Evolutionary conservation across 1,140 invertebrate species (phyloP).

Genomic region (Microplitis demolitor): DNA sequence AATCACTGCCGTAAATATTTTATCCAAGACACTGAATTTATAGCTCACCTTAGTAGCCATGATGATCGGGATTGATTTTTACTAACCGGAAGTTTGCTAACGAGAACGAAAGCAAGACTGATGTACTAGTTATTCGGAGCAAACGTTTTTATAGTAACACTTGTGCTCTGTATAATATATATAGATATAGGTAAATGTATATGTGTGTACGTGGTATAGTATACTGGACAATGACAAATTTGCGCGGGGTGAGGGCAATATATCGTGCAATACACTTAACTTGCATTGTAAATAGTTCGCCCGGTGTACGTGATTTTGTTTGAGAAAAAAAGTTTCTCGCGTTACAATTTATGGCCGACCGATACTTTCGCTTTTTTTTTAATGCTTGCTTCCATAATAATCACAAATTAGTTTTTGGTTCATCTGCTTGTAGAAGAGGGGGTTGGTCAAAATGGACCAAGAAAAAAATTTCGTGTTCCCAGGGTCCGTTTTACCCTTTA

Average conservation of each 20-base stretch:
- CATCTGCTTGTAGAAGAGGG: too few species aligned
- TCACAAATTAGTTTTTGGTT: background rate
- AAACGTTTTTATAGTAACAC: slow-evolving; percentile 57
- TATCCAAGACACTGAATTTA: background rate
- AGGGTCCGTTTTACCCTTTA: too few species aligned
- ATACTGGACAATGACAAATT: slow-evolving; percentile 9
- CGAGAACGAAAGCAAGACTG: slow-evolving; percentile 46
- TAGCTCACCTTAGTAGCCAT: slow-evolving; percentile 53
- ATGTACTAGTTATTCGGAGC: slow-evolving; percentile 42
- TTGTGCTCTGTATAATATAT: too few species aligned
- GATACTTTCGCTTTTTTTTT: slow-evolving; percentile 18
- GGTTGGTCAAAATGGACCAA: too few species aligned
- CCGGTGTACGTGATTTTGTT: slow-evolving; percentile 48
- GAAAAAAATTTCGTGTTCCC: too few species aligned
- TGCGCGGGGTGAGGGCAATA: slow-evolving; percentile 15
- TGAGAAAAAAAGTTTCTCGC: slow-evolving; percentile 45
- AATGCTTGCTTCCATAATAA: background rate
- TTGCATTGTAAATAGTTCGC: slow-evolving; percentile 47
- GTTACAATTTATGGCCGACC: slow-evolving; percentile 15
- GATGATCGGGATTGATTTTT: slow-evolving; percentile 27
- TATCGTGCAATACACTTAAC: slow-evolving; percentile 28
- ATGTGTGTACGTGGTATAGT: too few species aligned
- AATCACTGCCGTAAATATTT: background rate
- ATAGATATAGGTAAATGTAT: too few species aligned
- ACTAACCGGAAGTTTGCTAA: slow-evolving; percentile 30